Evolutionary conservation across 2,888 invertebrate species (phyloP).

Genomic region (Cheilosia variabilis): DNA sequence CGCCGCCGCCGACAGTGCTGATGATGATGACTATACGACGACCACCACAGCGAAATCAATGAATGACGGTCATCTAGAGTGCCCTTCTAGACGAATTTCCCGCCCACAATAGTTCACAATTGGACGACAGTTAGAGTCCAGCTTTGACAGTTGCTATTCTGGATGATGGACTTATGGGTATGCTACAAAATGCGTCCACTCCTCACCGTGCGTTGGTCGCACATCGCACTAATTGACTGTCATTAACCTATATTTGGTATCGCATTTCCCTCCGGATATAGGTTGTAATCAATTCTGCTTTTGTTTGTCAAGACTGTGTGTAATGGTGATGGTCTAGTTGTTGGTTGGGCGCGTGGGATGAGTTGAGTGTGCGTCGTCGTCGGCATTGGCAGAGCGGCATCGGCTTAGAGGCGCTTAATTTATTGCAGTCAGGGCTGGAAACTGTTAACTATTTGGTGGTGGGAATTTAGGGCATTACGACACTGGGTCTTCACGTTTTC

Average conservation of each 20-base stretch:
- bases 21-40: conserved; percentile 18
- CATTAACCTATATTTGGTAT: conserved; percentile 62
- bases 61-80: conserved; percentile 34
- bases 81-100: conserved; percentile 1
- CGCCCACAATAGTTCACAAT: conserved; percentile 13
- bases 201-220: not conserved
- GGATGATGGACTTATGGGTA: conserved; percentile 2
- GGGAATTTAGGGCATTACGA: conserved; percentile 43
- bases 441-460: conserved; percentile 14
- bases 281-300: conserved; percentile 34
- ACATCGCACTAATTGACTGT: conserved; percentile 40
- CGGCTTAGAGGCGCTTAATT: conserved; percentile 42
- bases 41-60: conserved; percentile 27
- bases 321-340: conserved; percentile 33
- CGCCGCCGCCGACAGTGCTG: not conserved
- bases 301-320: not conserved
- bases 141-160: conserved; percentile 6
- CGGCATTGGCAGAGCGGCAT: conserved; percentile 11
- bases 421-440: conserved; percentile 42
- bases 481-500: conserved; percentile 21
- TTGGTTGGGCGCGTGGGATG: conserved; percentile 36
- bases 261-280: conserved; percentile 54
- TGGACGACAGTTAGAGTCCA: conserved; percentile 4
- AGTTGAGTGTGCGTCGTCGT: conserved; percentile 4
- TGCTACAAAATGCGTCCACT: conserved; percentile 16